These are phyloP conservation scores for Thymelicus sylvestris DNA, from an alignment of 2,888 invertebrate genomes.

Conservation along the genomic window DNA sequence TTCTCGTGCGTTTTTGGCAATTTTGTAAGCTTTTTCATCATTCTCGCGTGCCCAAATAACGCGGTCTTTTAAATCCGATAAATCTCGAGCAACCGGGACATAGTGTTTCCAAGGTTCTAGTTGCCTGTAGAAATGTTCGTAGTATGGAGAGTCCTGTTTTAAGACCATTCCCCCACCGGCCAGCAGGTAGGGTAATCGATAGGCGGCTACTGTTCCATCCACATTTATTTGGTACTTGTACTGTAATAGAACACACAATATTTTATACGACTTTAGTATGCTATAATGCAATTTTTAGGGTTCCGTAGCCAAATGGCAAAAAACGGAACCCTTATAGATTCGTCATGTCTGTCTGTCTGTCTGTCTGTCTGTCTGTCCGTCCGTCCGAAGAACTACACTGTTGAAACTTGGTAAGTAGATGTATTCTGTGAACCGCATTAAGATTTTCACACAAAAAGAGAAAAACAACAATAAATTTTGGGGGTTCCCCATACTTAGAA, in stretches of 20 bases:
- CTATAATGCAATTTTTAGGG: too few relatives aligned
- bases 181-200: constrained; percentile 95
- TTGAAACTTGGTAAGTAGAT: too few relatives aligned
- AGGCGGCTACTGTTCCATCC: constrained; percentile 98
- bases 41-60: constrained; percentile 91
- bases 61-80: constrained; percentile 92
- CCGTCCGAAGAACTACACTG: too few relatives aligned
- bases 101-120: constrained; percentile 92
- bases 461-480: too few relatives aligned
- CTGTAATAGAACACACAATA: constrained; percentile 80
- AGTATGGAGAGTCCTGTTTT: constrained; percentile 97
- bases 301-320: too few relatives aligned
- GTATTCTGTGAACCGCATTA: too few relatives aligned
- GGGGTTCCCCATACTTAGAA: too few relatives aligned
- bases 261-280: neutral
- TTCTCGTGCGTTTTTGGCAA: constrained; percentile 87
- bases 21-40: constrained; percentile 87
- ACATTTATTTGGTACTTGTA: constrained; percentile 97
- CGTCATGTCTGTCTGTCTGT: too few relatives aligned
- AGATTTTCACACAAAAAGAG: too few relatives aligned
- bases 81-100: constrained; percentile 91
- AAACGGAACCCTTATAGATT: too few relatives aligned
- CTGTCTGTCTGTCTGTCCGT: too few relatives aligned
- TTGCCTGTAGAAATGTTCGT: constrained; percentile 96
- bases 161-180: constrained; percentile 94